A percentile compares a stretch with the other conserved stretches of the same genome.
Evolutionary conservation across 2,797 vertebrate genomes (phyloP).

Genomic region (Lerista edwardsae): DNA sequence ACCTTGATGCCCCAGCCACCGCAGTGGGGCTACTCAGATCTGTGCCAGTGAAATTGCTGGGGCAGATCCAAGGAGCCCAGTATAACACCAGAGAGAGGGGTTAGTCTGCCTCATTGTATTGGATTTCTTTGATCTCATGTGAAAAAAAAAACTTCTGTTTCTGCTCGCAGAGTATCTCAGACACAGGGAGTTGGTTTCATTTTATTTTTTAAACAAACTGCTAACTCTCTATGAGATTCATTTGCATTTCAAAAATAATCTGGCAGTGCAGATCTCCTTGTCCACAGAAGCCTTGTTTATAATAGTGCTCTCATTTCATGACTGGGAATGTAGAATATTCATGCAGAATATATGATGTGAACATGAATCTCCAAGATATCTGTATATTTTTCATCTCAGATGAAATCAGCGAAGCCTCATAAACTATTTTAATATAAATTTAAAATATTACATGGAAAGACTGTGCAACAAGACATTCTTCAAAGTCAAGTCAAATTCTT

Average conservation of each 20-base stretch:
- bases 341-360: conserved; percentile 20
- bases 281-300: conserved; percentile 35
- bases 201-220: conserved; percentile 20
- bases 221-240: not conserved
- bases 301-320: conserved; percentile 34
- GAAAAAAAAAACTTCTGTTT: conserved; percentile 33
- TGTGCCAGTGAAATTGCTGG: no score
- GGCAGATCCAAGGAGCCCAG: no score
- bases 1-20: no score
- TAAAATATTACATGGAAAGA: conserved; percentile 31
- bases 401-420: conserved; percentile 52
- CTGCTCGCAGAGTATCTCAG: not conserved
- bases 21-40: no score
- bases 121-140: conserved; percentile 30
- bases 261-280: conserved; percentile 22
- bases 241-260: conserved; percentile 37
- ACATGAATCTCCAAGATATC: conserved; percentile 45
- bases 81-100: no score
- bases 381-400: conserved; percentile 40
- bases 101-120: no score
- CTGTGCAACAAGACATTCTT: conserved; percentile 24
- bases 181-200: conserved; percentile 21
- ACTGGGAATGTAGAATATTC: conserved; percentile 31
- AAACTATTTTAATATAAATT: conserved; percentile 39
- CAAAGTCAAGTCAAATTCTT: conserved; percentile 47